These are phyloP conservation scores for Epinephelus coioides DNA, from an alignment of 2,797 vertebrate species.

Conservation along the genomic window DNA sequence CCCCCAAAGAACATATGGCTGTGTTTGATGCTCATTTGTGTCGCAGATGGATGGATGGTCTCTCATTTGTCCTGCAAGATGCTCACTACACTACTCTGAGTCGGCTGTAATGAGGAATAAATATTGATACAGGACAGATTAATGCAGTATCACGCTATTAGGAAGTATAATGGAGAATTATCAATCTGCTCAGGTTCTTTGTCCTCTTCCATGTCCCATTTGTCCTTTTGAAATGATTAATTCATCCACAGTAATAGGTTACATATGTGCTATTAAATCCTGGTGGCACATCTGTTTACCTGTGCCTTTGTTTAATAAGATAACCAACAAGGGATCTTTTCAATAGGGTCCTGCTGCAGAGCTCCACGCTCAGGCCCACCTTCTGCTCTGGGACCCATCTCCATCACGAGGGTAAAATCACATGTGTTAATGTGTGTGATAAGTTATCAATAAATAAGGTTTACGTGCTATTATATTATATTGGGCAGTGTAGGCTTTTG, in stretches of 20 bases:
- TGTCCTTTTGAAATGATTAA: background rate
- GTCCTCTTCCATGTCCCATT: background rate
- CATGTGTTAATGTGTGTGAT: too few species aligned
- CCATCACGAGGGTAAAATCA: too few species aligned
- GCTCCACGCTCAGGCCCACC: too few species aligned
- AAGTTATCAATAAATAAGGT: too few species aligned
- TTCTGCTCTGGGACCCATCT: too few species aligned
- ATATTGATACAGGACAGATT: constrained; percentile 45
- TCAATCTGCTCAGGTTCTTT: constrained; percentile 19
- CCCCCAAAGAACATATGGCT: constrained; percentile 35
- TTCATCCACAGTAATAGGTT: background rate
- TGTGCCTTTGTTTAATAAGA: background rate
- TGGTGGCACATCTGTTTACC: background rate
- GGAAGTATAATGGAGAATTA: constrained; percentile 7
- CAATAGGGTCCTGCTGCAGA: too few species aligned
- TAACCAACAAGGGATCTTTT: too few species aligned
- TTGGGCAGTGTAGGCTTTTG: too few species aligned
- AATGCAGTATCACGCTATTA: background rate
- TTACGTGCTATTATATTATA: too few species aligned
- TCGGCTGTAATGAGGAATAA: constrained; percentile 36
- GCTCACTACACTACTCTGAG: background rate
- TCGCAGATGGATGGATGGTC: constrained; percentile 27
- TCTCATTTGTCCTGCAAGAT: constrained; percentile 29
- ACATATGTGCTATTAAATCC: background rate
- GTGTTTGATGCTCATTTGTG: constrained; percentile 36